A percentile compares a stretch with the other conserved stretches of the same genome.
Evolutionary conservation across 2,797 vertebrate genomes (phyloP).

Genomic region (Streptopelia turtur): DNA sequence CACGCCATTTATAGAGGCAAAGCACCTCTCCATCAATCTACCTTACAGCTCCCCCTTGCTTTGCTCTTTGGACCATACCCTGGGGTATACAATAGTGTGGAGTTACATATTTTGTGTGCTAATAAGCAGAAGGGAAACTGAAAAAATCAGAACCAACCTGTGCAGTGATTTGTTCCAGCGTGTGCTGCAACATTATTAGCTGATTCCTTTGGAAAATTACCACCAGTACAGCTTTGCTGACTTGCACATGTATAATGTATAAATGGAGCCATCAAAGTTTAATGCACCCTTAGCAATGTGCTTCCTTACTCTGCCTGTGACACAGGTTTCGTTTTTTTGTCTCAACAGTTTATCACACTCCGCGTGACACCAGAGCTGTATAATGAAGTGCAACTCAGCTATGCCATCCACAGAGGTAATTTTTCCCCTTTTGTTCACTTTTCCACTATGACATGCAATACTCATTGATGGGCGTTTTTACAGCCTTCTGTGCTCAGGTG

Average conservation of each 20-base stretch:
- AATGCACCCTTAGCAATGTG: constrained; percentile 29
- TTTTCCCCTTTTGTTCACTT: background rate
- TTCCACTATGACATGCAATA: background rate
- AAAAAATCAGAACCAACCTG: background rate
- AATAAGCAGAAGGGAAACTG: background rate
- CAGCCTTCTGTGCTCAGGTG: background rate
- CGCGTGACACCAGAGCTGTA: background rate
- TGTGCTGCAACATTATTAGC: constrained; percentile 7
- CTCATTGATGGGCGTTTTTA: background rate
- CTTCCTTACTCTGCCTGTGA: background rate
- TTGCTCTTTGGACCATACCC: background rate
- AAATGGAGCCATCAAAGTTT: constrained; percentile 62
- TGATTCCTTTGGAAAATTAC: constrained; percentile 51
- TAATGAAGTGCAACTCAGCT: background rate
- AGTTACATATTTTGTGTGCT: background rate
- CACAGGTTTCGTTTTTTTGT: background rate
- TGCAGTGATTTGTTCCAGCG: constrained; percentile 18
- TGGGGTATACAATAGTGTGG: background rate
- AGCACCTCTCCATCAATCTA: background rate
- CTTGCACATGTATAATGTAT: constrained; percentile 59
- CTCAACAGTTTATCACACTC: constrained; percentile 19
- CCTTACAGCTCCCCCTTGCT: background rate
- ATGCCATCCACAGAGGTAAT: background rate
- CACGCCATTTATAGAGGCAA: background rate
- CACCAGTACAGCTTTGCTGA: constrained; percentile 47